phyloP scores from a whole-genome alignment of 2,797 vertebrate genomes.

The Poecile montanus region DNA sequence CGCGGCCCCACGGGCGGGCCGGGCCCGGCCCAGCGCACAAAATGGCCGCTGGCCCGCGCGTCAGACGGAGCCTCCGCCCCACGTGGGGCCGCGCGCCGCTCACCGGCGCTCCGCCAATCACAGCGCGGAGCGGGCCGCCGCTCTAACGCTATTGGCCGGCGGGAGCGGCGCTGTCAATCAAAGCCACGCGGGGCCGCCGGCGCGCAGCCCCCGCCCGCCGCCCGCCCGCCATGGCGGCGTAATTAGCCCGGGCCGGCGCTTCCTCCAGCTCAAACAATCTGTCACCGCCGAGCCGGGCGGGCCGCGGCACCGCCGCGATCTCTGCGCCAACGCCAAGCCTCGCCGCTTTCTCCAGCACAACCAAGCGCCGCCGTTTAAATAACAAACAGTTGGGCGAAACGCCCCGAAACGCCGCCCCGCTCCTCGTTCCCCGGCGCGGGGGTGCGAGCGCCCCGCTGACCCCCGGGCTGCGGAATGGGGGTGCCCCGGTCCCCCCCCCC shows the following conservation, averaged over 20 bases:
- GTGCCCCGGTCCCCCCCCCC: background rate
- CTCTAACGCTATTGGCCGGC: background rate
- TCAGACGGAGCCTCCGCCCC: background rate
- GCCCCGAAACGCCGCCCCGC: background rate
- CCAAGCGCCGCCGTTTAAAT: background rate
- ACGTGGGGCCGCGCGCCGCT: background rate
- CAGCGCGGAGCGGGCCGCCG: background rate
- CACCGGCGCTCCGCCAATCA: background rate
- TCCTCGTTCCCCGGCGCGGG: background rate
- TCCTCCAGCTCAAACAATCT: slow-evolving; percentile 68
- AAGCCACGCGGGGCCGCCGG: background rate
- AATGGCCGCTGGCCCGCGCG: background rate
- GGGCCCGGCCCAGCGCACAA: background rate
- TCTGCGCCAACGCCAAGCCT: background rate
- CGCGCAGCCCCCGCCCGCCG: background rate
- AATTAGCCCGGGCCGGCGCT: background rate
- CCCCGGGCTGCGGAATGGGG: background rate
- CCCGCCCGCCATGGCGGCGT: background rate
- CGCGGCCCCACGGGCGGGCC: background rate
- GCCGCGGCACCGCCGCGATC: background rate
- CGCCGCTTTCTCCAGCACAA: background rate
- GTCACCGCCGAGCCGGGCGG: background rate
- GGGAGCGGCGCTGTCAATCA: background rate
- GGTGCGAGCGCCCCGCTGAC: background rate
- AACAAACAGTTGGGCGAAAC: background rate